Evolutionary conservation across 2,888 invertebrate species (phyloP).

Genomic region (Tridacna crocea): DNA sequence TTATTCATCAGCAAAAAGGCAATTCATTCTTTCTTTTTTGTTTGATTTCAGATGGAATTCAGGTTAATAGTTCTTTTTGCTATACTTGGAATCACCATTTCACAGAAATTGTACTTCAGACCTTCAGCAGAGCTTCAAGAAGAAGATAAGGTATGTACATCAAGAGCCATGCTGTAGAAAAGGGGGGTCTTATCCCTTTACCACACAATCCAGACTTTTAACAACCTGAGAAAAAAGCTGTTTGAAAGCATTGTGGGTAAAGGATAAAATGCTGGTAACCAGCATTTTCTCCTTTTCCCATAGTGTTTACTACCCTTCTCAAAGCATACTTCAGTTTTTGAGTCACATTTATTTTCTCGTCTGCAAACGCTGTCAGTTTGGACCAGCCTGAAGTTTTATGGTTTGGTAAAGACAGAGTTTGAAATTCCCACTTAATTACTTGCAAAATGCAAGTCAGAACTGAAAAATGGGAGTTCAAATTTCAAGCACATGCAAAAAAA

Average conservation of each 20-base stretch:
- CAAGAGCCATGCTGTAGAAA: no score
- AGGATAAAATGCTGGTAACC: not conserved
- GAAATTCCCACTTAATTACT: no score
- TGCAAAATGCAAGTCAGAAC: no score
- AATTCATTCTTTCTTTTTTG: not conserved
- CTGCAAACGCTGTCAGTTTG: no score
- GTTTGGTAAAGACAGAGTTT: no score
- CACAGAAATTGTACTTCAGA: slow-evolving; percentile 47
- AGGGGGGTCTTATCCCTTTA: not conserved
- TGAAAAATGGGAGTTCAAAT: no score
- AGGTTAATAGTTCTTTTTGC: slow-evolving; percentile 1
- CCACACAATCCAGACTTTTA: not conserved
- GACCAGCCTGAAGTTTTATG: no score
- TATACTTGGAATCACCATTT: slow-evolving; percentile 4
- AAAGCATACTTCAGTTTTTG: no score
- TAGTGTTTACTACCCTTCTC: not conserved
- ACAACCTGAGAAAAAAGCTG: not conserved
- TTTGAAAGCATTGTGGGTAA: not conserved
- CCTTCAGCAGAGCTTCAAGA: slow-evolving; percentile 14
- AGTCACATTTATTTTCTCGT: no score
- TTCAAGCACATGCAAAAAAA: no score
- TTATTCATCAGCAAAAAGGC: not conserved
- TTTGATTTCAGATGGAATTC: slow-evolving; percentile 30
- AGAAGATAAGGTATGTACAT: no score
- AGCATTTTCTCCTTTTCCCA: not conserved